These are phyloP conservation scores for Schizothorax lantsangensis DNA, from an alignment of 2,797 vertebrate genomes.

Conservation along the genomic window DNA sequence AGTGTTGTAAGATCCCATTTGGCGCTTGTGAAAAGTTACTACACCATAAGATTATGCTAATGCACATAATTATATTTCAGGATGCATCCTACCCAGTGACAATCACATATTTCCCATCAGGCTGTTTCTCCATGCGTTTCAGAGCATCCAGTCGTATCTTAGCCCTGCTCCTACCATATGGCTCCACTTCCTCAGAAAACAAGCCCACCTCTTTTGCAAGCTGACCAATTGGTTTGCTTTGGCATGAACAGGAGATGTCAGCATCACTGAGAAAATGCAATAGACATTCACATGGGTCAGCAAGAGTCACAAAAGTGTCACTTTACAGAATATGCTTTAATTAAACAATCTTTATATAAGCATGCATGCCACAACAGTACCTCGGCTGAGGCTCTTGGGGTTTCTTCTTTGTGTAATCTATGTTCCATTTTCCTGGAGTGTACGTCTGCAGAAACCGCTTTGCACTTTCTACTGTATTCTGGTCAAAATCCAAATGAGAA, in stretches of 20 bases:
- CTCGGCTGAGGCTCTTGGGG: constrained; percentile 80
- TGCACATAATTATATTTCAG: constrained; percentile 13
- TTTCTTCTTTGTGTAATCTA: constrained; percentile 76
- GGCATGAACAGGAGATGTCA: constrained; percentile 77
- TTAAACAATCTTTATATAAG: neutral
- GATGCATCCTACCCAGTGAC: constrained; percentile 81
- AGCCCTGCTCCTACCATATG: constrained; percentile 81
- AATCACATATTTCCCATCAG: constrained; percentile 85
- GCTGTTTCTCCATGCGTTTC: constrained; percentile 78
- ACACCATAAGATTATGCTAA: neutral
- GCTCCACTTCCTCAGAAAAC: constrained; percentile 80
- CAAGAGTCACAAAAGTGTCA: neutral
- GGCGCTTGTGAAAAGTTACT: constrained; percentile 1
- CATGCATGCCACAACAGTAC: constrained; percentile 64
- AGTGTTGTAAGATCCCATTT: neutral
- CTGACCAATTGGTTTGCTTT: constrained; percentile 77
- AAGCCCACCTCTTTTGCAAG: constrained; percentile 83
- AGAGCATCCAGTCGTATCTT: constrained; percentile 80
- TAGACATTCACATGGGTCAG: neutral
- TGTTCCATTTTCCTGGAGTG: constrained; percentile 80
- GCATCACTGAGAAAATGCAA: constrained; percentile 74
- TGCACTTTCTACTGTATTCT: constrained; percentile 94
- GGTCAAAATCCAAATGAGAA: constrained; percentile 25
- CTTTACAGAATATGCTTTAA: neutral
- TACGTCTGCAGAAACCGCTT: constrained; percentile 82